These are phyloP conservation scores for Lasioglossum vierecki DNA, from an alignment of 2,888 invertebrate species.

Conservation along the genomic window DNA sequence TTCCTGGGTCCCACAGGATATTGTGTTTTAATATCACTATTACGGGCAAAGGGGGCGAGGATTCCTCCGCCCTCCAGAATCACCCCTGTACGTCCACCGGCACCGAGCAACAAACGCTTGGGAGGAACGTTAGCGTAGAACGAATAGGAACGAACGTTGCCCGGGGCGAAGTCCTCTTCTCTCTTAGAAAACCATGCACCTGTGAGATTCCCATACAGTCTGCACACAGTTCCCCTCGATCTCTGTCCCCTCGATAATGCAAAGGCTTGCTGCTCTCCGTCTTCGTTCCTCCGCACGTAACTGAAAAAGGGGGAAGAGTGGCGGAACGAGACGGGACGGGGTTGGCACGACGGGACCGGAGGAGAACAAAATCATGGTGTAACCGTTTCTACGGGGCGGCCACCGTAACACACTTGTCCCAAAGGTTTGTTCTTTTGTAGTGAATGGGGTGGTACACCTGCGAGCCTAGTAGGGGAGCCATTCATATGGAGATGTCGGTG, in stretches of 20 bases:
- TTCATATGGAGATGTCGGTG: conserved; percentile 81
- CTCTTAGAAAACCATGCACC: conserved; percentile 81
- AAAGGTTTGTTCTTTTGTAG: conserved; percentile 76
- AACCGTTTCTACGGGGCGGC: conserved; percentile 80
- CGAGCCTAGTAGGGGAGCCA: conserved; percentile 79
- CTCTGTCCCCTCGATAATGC: conserved; percentile 75
- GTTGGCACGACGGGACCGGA: conserved; percentile 26
- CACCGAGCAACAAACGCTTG: conserved; percentile 18
- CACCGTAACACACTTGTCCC: conserved; percentile 81
- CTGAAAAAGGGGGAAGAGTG: conserved; percentile 36
- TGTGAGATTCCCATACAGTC: conserved; percentile 83
- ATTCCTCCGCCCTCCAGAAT: conserved; percentile 38
- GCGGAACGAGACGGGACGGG: conserved; percentile 5
- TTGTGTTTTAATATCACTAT: conserved; percentile 82
- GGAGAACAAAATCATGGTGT: conserved; percentile 79
- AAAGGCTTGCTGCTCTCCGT: conserved; percentile 61
- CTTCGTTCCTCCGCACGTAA: conserved; percentile 54
- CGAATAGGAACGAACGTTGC: conserved; percentile 65
- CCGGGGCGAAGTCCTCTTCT: conserved; percentile 69
- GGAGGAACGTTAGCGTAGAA: conserved; percentile 5
- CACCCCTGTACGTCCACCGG: conserved; percentile 48
- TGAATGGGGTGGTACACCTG: conserved; percentile 82
- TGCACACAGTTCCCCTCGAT: conserved; percentile 70
- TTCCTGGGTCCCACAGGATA: conserved; percentile 73
- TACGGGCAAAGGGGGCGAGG: conserved; percentile 46